These are phyloP conservation scores for Salticus scenicus DNA, from an alignment of 2,888 invertebrate species.

Conservation along the genomic window DNA sequence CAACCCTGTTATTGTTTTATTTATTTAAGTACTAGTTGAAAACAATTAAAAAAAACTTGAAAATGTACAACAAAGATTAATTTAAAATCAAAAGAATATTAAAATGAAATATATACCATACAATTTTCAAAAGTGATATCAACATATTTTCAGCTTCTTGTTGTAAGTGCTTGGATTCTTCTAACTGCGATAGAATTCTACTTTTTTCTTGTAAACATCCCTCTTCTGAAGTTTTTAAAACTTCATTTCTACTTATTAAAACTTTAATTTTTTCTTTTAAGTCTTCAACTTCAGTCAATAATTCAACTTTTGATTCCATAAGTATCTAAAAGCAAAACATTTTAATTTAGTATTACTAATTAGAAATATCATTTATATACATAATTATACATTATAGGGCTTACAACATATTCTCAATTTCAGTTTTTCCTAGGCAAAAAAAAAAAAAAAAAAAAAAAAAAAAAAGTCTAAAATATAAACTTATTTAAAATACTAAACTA, in stretches of 20 bases:
- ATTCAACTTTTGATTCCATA: constrained; percentile 10
- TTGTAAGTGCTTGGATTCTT: constrained; percentile 40
- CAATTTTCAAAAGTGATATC: constrained; percentile 47
- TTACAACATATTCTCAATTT: no score
- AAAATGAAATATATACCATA: background rate
- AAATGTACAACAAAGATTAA: background rate
- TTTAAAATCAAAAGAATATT: background rate
- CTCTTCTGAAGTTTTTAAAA: constrained; percentile 7
- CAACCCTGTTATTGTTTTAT: no score
- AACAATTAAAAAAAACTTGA: no score
- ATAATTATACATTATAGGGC: no score
- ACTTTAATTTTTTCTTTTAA: constrained; percentile 10
- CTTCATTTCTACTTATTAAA: constrained; percentile 1
- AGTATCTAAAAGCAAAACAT: constrained; percentile 15
- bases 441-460: no score
- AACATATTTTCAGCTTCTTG: constrained; percentile 36
- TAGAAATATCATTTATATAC: no score
- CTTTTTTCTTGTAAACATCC: constrained; percentile 22
- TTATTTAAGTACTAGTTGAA: no score
- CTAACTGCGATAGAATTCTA: constrained; percentile 20
- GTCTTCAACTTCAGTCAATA: constrained; percentile 13
- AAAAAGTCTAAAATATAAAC: no score
- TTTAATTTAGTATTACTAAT: no score
- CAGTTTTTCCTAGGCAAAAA: no score
- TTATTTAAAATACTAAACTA: no score